A percentile compares a stretch with the other conserved stretches of the same genome.
Evolutionary conservation across 2,113 vertebrate genomes (phyloP).

Genomic region (Neolamprologus sp.): DNA sequence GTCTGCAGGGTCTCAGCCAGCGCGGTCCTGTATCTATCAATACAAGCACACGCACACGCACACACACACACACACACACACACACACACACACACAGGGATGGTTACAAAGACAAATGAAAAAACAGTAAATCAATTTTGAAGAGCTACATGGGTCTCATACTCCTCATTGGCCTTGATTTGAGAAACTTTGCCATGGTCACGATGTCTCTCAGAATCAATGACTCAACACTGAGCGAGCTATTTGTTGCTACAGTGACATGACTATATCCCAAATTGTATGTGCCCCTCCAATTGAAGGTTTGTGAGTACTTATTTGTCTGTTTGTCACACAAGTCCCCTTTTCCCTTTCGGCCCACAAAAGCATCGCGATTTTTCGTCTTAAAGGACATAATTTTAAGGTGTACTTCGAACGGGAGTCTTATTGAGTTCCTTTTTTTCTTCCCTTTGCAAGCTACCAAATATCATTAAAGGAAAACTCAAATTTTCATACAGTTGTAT

Average conservation of each 20-base stretch:
- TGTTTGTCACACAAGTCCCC: not conserved
- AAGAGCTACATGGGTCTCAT: slow-evolving; percentile 1
- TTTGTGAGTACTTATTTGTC: not conserved
- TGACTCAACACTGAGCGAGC: not conserved
- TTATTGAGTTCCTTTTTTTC: not conserved
- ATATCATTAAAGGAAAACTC: not conserved
- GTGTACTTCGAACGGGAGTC: not conserved
- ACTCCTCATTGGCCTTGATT: slow-evolving; percentile 21
- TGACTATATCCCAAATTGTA: slow-evolving; percentile 20
- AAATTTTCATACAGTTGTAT: not conserved
- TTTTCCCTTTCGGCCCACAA: not conserved
- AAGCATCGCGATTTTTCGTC: accelerated
- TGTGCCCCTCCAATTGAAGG: not conserved
- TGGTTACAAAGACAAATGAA: not conserved
- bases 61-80: not conserved
- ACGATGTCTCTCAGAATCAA: slow-evolving; percentile 49
- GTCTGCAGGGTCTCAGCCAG: slow-evolving; percentile 64
- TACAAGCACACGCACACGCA: not conserved
- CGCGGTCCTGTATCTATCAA: slow-evolving; percentile 70
- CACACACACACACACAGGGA: not conserved
- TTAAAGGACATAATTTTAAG: not conserved
- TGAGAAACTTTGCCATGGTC: slow-evolving; percentile 16
- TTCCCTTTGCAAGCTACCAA: not conserved
- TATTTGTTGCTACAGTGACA: slow-evolving; percentile 39
- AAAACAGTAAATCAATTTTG: slow-evolving; percentile 26